These are phyloP conservation scores for Diadumene lineata DNA, from an alignment of 92 coral and sea anemone species.

Conservation along the genomic window DNA sequence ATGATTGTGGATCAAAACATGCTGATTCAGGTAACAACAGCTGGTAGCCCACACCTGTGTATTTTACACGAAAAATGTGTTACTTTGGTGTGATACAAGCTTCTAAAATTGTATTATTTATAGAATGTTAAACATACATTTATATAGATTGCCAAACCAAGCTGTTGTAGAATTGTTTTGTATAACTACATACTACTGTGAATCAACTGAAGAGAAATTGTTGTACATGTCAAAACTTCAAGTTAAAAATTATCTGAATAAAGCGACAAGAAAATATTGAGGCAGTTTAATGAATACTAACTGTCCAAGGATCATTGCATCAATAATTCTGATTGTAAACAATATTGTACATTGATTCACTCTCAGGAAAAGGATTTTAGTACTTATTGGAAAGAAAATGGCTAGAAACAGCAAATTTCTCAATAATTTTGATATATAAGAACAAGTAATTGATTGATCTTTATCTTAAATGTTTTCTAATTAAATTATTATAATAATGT, in stretches of 20 bases:
- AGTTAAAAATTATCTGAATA: neutral
- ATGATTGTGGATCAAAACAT: neutral
- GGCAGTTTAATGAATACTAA: neutral
- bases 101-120: neutral
- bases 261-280: neutral
- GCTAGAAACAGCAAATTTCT: too few species aligned
- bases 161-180: neutral
- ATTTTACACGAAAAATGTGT: neutral
- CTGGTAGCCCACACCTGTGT: constrained; percentile 4
- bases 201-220: neutral
- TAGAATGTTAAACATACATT: neutral
- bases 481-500: too few species aligned
- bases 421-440: too few species aligned
- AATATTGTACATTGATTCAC: too few species aligned
- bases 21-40: constrained; percentile 1
- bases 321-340: too few species aligned
- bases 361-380: too few species aligned
- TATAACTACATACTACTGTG: neutral
- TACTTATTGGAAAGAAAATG: too few species aligned
- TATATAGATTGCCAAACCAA: neutral
- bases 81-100: constrained; percentile 6
- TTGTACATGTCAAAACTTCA: neutral
- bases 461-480: too few species aligned
- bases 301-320: too few species aligned
- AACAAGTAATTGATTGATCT: too few species aligned